A percentile compares a stretch with the other conserved stretches of the same genome.
Evolutionary conservation across 2,797 vertebrate species (phyloP).

Genomic region (Gephyroberyx darwinii): DNA sequence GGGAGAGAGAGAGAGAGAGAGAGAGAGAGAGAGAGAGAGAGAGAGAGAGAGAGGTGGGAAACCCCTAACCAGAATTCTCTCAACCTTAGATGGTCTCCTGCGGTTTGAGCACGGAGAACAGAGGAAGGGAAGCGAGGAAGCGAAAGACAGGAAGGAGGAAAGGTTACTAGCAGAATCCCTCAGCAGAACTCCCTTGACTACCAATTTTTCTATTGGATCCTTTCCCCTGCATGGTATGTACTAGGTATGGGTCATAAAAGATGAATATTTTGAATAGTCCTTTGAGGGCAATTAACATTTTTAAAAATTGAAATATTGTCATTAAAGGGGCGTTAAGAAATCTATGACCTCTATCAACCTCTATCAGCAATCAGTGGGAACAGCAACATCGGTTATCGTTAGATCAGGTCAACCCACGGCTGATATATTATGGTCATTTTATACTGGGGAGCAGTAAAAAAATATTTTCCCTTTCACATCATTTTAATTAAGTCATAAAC

Average conservation of each 20-base stretch:
- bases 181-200: conserved; percentile 9
- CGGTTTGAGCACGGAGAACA: conserved; percentile 47
- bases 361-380: too few species aligned
- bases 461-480: too few species aligned
- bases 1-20: neutral
- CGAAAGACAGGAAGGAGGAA: neutral
- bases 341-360: too few species aligned
- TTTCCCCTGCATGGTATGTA: neutral
- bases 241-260: neutral
- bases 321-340: too few species aligned
- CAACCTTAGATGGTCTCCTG: conserved; percentile 49
- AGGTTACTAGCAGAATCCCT: conserved; percentile 27
- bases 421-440: too few species aligned
- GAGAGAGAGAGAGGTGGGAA: conserved; percentile 30
- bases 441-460: too few species aligned
- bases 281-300: too few species aligned
- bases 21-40: neutral
- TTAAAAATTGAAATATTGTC: neutral
- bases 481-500: too few species aligned
- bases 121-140: conserved; percentile 24
- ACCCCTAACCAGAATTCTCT: conserved; percentile 52
- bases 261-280: neutral
- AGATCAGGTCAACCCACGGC: too few species aligned
- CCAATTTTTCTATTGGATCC: neutral
- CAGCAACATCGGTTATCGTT: too few species aligned